Evolutionary conservation across 2,888 invertebrate genomes (phyloP), one percentile per base, ranked within the genome.

Genomic region (Sphaerophoria rueppellii): DNA sequence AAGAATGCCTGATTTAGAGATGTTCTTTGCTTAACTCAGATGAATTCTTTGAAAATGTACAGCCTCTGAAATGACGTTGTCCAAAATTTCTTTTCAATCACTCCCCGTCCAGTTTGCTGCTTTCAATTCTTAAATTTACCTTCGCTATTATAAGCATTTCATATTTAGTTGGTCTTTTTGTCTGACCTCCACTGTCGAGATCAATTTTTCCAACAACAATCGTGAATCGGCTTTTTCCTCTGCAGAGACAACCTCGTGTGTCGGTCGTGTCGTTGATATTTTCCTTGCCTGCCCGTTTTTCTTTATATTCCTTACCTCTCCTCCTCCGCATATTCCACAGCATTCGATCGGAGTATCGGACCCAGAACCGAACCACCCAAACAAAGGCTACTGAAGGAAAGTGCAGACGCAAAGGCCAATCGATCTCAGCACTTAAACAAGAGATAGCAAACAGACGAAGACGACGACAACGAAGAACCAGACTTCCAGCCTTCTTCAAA

Each of bases 231-330:
- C 54, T 65, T 71, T 75, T 75, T 43, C 24, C 37, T 72, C 69
- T 61, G n/a, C 67, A 72, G 83, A 85, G 83, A 80, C 75, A 80
- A 76, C 76, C 72, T 72, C 70, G 76, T 65, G 74, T 43, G 55
- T 46, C 37, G 76, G 6, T 43, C 43, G 60, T 24, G 11, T 75
- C 57, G 7, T 48, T 43, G 37, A 7, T 40, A 9, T 40, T 6
- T 40, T 6, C 40, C 40, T 40, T 32, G 40, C 37, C 6, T 70
- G 58, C 1, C 1, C 24, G 24, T 24, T 57, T 43, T 74, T 34
- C n/a, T 82, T 37, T 71, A 61, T 4, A 9, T 12, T 43, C 0
- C 43, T 9, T 79, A 71, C 79, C 63, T 50, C 48, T 61, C 70
- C 82, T 79, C 82, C 80, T 55, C 75, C 80, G 60, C 65, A 70